phyloP scores from a whole-genome alignment of 1,140 invertebrate species.

The Neodiprion fabricii region DNA sequence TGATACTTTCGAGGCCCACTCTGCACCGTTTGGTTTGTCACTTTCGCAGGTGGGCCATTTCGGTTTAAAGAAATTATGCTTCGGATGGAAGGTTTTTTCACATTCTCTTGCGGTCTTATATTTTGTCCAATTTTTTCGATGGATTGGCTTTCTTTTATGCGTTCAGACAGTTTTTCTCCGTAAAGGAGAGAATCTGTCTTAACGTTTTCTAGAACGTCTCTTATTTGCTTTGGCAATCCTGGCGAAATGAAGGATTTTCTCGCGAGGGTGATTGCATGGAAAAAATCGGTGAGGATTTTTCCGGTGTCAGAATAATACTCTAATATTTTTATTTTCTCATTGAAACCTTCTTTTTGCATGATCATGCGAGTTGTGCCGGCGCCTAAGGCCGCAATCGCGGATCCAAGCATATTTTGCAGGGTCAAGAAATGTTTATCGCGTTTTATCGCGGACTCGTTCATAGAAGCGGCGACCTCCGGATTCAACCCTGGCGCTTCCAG shows the following conservation, averaged over 20 bases:
- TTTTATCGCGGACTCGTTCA: slow-evolving; percentile 25
- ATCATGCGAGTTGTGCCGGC: slow-evolving; percentile 17
- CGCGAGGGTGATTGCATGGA: too few species aligned
- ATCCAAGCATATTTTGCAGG: slow-evolving; percentile 31
- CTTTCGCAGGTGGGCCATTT: slow-evolving; percentile 7
- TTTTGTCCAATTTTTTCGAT: slow-evolving; percentile 19
- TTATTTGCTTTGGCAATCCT: too few species aligned
- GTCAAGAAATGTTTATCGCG: slow-evolving; percentile 29
- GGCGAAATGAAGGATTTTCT: too few species aligned
- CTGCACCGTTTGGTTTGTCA: not conserved
- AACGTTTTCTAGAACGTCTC: too few species aligned
- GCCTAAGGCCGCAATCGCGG: slow-evolving; percentile 27
- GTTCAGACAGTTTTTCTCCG: slow-evolving; percentile 14
- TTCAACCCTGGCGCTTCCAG: slow-evolving; percentile 12
- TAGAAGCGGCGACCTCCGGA: not conserved
- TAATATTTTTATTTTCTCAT: slow-evolving; percentile 12
- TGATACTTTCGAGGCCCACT: slow-evolving; percentile 13
- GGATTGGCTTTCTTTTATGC: slow-evolving; percentile 18
- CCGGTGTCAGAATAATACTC: too few species aligned
- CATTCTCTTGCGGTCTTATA: not conserved
- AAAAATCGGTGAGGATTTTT: too few species aligned
- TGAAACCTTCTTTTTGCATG: slow-evolving; percentile 11
- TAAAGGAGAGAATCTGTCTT: slow-evolving; percentile 13
- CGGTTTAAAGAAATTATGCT: slow-evolving; percentile 17
- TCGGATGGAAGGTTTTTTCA: slow-evolving; percentile 9